These are phyloP conservation scores for Zaprionus bogoriensis DNA, from an alignment of 2,888 invertebrate genomes.

Conservation along the genomic window DNA sequence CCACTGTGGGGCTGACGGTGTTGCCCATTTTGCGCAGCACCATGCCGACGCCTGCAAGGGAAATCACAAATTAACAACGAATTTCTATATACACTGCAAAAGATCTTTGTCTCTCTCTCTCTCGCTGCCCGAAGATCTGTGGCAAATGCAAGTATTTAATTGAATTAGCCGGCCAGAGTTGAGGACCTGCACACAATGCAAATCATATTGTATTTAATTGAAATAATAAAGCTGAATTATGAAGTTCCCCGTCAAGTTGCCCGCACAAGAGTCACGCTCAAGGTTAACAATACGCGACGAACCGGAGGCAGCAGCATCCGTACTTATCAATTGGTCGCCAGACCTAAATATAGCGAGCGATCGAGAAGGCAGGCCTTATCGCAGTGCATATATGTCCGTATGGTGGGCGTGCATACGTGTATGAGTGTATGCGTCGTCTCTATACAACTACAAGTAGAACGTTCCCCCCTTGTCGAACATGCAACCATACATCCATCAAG, in stretches of 20 bases:
- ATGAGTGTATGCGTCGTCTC: background rate
- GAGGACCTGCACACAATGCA: slow-evolving; percentile 64
- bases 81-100: background rate
- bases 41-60: slow-evolving; percentile 90
- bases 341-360: slow-evolving; percentile 45
- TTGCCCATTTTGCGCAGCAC: slow-evolving; percentile 94
- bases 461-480: slow-evolving; percentile 22
- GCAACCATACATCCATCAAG: slow-evolving; percentile 23
- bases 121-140: slow-evolving; percentile 31
- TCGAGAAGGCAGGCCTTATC: slow-evolving; percentile 36
- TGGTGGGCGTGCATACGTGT: background rate
- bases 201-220: slow-evolving; percentile 74
- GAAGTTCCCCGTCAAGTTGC: slow-evolving; percentile 55
- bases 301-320: slow-evolving; percentile 30
- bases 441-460: no score
- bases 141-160: slow-evolving; percentile 46
- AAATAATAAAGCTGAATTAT: slow-evolving; percentile 69
- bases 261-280: slow-evolving; percentile 53
- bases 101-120: no score
- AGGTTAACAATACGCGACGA: slow-evolving; percentile 57
- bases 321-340: slow-evolving; percentile 63
- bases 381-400: slow-evolving; percentile 19
- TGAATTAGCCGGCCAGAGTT: slow-evolving; percentile 65
- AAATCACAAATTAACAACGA: background rate
- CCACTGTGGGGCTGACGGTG: slow-evolving; percentile 92